Percentiles rank a stretch among this genome's conserved stretches.
phyloP scores from a whole-genome alignment of 2,797 vertebrate genomes.

The Odontamblyopus rebecca region DNA sequence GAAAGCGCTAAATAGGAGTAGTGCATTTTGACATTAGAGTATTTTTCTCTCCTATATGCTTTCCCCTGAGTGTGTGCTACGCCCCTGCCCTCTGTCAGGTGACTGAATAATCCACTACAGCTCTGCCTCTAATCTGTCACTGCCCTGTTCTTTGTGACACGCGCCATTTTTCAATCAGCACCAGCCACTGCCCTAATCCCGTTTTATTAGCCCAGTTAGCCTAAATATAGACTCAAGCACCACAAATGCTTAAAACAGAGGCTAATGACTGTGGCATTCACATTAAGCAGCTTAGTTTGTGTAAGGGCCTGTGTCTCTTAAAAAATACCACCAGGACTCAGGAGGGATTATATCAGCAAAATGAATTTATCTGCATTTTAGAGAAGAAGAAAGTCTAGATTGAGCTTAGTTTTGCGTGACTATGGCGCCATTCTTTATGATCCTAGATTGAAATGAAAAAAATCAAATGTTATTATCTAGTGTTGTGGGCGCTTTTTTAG shows the following conservation, averaged over 20 bases:
- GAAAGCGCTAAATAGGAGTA: neutral
- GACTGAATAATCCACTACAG: constrained; percentile 39
- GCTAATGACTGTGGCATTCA: constrained; percentile 52
- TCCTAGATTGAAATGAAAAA: neutral
- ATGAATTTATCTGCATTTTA: constrained; percentile 22
- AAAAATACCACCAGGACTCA: constrained; percentile 54
- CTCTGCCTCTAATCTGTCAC: constrained; percentile 33
- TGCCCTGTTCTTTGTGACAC: constrained; percentile 35
- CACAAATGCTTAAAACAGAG: constrained; percentile 41
- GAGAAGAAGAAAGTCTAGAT: constrained; percentile 3
- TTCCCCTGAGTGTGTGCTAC: neutral
- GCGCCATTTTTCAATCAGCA: constrained; percentile 39
- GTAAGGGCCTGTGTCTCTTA: constrained; percentile 58
- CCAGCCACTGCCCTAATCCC: constrained; percentile 44
- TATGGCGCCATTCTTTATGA: neutral
- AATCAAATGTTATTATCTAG: neutral
- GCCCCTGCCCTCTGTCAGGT: constrained; percentile 32
- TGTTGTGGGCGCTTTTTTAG: neutral
- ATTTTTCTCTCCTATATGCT: neutral
- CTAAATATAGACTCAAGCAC: constrained; percentile 56
- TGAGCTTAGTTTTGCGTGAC: neutral
- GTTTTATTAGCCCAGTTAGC: constrained; percentile 62
- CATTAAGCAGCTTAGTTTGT: constrained; percentile 69
- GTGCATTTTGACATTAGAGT: neutral
- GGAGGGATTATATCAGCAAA: constrained; percentile 54